Percentiles rank a stretch among this genome's conserved stretches.
Evolutionary conservation across 1,140 invertebrate species (phyloP).

Genomic region (Limonius californicus): DNA sequence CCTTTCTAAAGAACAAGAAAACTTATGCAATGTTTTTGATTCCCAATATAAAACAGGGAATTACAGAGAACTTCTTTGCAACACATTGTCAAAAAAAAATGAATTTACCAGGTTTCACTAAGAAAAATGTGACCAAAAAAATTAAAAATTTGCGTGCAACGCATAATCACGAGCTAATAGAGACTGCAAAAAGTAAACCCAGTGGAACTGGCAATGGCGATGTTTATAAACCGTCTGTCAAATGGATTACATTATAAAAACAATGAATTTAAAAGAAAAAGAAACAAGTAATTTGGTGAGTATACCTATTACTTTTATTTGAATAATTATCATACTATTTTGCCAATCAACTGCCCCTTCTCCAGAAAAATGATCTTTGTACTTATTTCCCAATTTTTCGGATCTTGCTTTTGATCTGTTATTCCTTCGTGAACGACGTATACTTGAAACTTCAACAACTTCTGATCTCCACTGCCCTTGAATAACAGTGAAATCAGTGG

Average conservation of each 20-base stretch:
- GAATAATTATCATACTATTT: not conserved
- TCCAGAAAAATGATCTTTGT: not conserved
- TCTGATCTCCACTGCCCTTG: not conserved
- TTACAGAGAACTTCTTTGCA: not conserved
- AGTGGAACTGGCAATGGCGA: not conserved
- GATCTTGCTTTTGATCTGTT: not conserved
- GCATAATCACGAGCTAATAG: not conserved
- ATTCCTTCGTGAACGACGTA: not conserved
- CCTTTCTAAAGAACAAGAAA: no score
- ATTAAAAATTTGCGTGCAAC: not conserved
- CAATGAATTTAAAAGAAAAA: conserved; percentile 1
- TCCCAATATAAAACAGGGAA: no score
- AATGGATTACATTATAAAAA: conserved; percentile 6
- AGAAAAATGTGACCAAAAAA: not conserved
- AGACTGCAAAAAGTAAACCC: not conserved
- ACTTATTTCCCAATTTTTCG: not conserved
- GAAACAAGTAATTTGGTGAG: conserved; percentile 3
- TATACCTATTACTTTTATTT: not conserved
- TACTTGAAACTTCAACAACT: not conserved
- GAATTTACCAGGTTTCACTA: not conserved
- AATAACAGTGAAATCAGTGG: not conserved
- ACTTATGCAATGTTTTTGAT: no score
- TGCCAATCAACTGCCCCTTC: not conserved
- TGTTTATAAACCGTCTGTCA: not conserved
- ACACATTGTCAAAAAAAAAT: not conserved